These are phyloP conservation scores for Zaprionus nigranus DNA, from an alignment of 1,140 invertebrate species.

Conservation along the genomic window DNA sequence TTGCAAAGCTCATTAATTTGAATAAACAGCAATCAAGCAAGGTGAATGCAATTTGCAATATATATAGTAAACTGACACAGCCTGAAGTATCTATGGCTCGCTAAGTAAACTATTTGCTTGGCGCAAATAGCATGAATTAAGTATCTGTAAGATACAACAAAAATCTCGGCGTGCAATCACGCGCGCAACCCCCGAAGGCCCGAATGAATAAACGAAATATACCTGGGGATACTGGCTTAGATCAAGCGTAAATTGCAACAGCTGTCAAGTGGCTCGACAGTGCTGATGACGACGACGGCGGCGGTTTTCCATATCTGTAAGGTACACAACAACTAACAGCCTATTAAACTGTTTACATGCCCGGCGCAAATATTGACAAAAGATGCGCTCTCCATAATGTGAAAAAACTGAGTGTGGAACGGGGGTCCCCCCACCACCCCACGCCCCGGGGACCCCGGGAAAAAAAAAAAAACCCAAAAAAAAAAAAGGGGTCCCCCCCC, in stretches of 20 bases:
- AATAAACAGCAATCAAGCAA: conserved; percentile 49
- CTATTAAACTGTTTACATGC: conserved; percentile 82
- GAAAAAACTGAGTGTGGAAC: neutral
- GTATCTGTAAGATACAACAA: conserved; percentile 62
- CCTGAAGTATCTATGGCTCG: conserved; percentile 6
- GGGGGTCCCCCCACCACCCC: too few species aligned
- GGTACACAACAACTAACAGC: conserved; percentile 64
- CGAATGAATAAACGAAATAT: conserved; percentile 20
- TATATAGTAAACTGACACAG: neutral
- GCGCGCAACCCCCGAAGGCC: conserved; percentile 45
- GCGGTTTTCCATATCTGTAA: conserved; percentile 56
- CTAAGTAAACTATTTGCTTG: conserved; percentile 70
- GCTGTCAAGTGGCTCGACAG: conserved; percentile 71
- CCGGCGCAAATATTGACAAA: conserved; percentile 76
- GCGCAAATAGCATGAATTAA: conserved; percentile 54
- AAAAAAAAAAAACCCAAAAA: too few species aligned
- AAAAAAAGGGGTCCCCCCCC: too few species aligned
- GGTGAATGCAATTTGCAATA: neutral
- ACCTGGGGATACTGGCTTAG: conserved; percentile 36
- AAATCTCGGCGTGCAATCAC: conserved; percentile 47
- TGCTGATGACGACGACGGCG: conserved; percentile 6
- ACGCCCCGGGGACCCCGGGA: too few species aligned
- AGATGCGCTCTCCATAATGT: conserved; percentile 51
- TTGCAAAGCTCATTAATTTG: conserved; percentile 62
- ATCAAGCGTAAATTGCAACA: conserved; percentile 81